Base-by-base conservation (phyloP, 2,888 invertebrate species). In the Autographa gamma region DNA sequence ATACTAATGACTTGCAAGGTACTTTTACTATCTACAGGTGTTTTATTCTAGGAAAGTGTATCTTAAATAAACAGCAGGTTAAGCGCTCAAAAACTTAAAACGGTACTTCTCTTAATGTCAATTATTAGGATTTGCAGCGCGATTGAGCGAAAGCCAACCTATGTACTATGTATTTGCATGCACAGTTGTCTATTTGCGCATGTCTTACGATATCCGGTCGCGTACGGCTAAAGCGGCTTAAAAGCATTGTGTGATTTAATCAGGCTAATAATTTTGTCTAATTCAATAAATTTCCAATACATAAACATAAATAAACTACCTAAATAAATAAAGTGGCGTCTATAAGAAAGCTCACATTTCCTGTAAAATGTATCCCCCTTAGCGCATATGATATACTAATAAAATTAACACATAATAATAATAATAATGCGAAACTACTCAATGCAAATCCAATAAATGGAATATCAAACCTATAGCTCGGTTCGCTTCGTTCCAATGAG, bases 401-500 rank as follows among this genome's bases (percentile, higher is more conserved):
- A 48, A 77, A 85, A 83, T 74, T 79, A 81, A 84, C 81, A 88
- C 81, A 86, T 79, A 82, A 43, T 54, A 56, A 18, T 18, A 18
- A 54, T 86, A 84, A 79, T 87, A 77, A 89, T 87, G 90, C 89
- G 86, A 86, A 91, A 89, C 95, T 94, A 94, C 92, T 89, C 82
- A 82, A 85, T 92, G 92, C 91, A 93, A 92, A 90, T 92, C 92
- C 92, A 93, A 91, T 93, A 86, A 93, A 91, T 88, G 85, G 86
- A 84, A 94, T 94, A 93, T 95, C 95, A 95, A 95, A 95, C 95
- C 95, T 95, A 95, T 95, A 77, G 94, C 95, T 93, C 91, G 89
- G 91, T 94, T 95, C 90, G 95, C 95, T 95, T 93, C 89, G 89
- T 84, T 90, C 93, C 93, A 89, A 91, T 90, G 89, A 83, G 88